Conservation (phyloP, 2,888 invertebrate genomes). For the Cinara cedri region DNA sequence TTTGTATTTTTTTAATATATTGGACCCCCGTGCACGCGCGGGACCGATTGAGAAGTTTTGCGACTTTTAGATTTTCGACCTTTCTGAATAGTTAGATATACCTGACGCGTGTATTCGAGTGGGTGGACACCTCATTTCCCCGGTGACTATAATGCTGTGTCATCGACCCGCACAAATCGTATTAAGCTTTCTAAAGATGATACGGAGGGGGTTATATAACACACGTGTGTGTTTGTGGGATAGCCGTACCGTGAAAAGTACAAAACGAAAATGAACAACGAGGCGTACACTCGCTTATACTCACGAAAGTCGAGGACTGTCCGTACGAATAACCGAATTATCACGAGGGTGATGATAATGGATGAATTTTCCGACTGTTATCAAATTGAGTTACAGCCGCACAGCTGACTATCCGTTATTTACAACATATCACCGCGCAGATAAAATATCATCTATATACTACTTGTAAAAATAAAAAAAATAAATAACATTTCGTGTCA, state of each 20-base stretch:
- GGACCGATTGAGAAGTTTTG: too few relatives aligned
- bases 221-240: neutral
- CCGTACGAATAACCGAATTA: conserved; percentile 17
- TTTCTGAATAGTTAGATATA: too few relatives aligned
- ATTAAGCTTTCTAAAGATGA: neutral
- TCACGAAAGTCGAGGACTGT: conserved; percentile 8
- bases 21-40: too few relatives aligned
- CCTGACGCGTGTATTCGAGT: too few relatives aligned
- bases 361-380: conserved; percentile 25
- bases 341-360: neutral
- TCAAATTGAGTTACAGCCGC: conserved; percentile 1
- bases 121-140: neutral
- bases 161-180: neutral
- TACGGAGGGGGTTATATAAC: too few relatives aligned
- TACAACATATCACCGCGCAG: neutral
- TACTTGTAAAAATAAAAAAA: neutral
- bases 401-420: neutral
- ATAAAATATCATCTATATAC: neutral
- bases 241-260: neutral
- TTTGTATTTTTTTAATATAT: too few relatives aligned
- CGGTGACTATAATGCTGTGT: neutral
- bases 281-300: neutral
- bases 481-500: neutral
- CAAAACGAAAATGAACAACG: conserved; percentile 8
- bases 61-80: too few relatives aligned